Conservation (phyloP, 2,113 vertebrate species). For the Sapayoa aenigma region DNA sequence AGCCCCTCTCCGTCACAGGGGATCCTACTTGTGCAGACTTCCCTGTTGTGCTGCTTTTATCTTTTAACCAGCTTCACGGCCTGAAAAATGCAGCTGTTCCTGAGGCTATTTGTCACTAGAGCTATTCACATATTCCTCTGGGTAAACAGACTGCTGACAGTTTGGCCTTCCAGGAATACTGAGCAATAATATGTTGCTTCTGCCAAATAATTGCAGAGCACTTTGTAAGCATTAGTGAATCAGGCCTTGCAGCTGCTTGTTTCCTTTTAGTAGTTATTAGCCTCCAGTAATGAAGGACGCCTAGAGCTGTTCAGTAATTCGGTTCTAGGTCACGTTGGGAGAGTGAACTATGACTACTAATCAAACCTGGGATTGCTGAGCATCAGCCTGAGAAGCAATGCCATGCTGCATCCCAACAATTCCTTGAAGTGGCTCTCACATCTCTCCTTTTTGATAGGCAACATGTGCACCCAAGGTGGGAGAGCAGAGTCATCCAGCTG, state of each 20-base stretch:
- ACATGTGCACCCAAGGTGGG: fast-evolving
- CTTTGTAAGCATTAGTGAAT: neutral
- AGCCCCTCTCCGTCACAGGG: neutral
- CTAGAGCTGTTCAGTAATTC: neutral
- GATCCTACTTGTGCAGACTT: neutral
- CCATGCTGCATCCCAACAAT: neutral
- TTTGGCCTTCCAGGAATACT: constrained; percentile 34
- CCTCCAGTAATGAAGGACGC: neutral
- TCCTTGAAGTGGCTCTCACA: neutral
- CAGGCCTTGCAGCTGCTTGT: neutral
- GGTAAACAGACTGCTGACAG: constrained; percentile 5
- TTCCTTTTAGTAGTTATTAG: neutral
- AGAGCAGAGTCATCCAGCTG: neutral
- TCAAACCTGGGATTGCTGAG: neutral
- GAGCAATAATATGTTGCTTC: neutral
- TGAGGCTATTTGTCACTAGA: neutral
- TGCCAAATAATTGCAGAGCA: neutral
- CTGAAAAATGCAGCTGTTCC: neutral
- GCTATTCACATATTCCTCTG: neutral
- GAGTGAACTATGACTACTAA: neutral
- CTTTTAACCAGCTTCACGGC: neutral
- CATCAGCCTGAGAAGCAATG: neutral
- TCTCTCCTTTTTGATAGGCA: neutral
- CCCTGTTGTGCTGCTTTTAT: neutral
- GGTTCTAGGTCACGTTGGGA: neutral